Percentiles rank a stretch among this genome's conserved stretches.
Evolutionary conservation across 2,888 invertebrate genomes (phyloP).

Genomic region (Rhagonycha fulva): DNA sequence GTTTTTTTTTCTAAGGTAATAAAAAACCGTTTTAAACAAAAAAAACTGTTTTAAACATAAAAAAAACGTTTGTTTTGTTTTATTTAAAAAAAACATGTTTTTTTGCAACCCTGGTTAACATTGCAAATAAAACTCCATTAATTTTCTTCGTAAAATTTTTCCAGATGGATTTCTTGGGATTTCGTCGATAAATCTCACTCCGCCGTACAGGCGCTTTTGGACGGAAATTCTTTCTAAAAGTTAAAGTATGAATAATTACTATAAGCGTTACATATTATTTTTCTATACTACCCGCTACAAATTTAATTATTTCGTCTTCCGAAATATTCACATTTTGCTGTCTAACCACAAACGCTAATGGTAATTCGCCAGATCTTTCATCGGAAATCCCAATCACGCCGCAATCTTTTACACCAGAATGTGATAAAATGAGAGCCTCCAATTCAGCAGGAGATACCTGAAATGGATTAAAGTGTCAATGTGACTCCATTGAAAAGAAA

Average conservation of each 20-base stretch:
- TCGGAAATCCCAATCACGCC: neutral
- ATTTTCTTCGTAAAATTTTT: neutral
- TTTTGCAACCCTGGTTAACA: too few relatives aligned
- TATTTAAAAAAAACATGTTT: too few relatives aligned
- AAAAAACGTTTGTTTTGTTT: too few relatives aligned
- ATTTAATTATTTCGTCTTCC: neutral
- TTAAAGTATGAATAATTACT: neutral
- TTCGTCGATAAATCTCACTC: neutral
- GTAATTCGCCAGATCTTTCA: neutral
- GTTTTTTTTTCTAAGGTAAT: too few relatives aligned
- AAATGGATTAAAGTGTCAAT: neutral
- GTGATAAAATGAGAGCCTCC: neutral
- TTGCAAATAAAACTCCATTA: neutral
- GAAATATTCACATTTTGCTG: neutral
- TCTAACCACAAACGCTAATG: neutral
- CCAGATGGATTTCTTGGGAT: neutral
- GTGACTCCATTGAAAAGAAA: neutral
- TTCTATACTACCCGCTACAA: neutral
- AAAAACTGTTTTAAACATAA: too few relatives aligned
- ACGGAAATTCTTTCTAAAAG: neutral
- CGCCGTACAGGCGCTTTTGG: neutral
- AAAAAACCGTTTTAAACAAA: too few relatives aligned
- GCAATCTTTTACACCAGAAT: neutral
- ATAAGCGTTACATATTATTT: neutral
- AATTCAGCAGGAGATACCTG: neutral